Evolutionary conservation across 1,140 invertebrate species (phyloP).

Genomic region (Zelostemma sp.): DNA sequence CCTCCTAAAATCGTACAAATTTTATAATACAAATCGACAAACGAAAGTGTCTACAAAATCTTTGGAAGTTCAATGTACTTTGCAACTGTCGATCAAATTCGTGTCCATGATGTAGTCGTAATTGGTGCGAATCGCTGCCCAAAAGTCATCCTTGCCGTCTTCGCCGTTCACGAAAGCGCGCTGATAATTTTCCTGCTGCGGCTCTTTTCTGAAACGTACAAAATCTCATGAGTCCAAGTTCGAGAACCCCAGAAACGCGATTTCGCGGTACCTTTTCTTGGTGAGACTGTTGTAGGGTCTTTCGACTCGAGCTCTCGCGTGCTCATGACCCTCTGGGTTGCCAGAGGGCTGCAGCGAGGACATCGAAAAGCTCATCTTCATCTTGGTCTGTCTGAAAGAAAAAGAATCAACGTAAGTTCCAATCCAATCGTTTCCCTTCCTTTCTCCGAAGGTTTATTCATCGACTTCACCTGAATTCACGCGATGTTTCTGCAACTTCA

Average conservation of each 20-base stretch:
- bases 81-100: slow-evolving; percentile 89
- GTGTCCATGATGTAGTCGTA: slow-evolving; percentile 96
- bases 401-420: too few species aligned
- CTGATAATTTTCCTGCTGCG: slow-evolving; percentile 75
- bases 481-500: slow-evolving; percentile 33
- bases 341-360: slow-evolving; percentile 72
- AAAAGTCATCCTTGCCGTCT: slow-evolving; percentile 85
- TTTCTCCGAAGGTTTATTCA: too few species aligned
- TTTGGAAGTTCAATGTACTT: too few species aligned
- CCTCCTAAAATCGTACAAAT: slow-evolving; percentile 72
- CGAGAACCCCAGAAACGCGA: too few species aligned
- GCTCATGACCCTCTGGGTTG: slow-evolving; percentile 70
- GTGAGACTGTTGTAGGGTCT: slow-evolving; percentile 78
- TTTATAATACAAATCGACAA: background rate
- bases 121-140: slow-evolving; percentile 87
- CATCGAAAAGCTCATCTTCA: slow-evolving; percentile 72
- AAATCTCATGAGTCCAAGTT: too few species aligned
- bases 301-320: slow-evolving; percentile 66
- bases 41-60: too few species aligned
- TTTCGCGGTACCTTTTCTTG: slow-evolving; percentile 75
- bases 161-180: slow-evolving; percentile 80
- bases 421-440: too few species aligned
- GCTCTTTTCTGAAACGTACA: slow-evolving; percentile 68
- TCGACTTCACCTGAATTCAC: slow-evolving; percentile 22
- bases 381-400: too few species aligned